phyloP scores from a whole-genome alignment of 2,888 invertebrate genomes.

The Tholera decimalis region DNA sequence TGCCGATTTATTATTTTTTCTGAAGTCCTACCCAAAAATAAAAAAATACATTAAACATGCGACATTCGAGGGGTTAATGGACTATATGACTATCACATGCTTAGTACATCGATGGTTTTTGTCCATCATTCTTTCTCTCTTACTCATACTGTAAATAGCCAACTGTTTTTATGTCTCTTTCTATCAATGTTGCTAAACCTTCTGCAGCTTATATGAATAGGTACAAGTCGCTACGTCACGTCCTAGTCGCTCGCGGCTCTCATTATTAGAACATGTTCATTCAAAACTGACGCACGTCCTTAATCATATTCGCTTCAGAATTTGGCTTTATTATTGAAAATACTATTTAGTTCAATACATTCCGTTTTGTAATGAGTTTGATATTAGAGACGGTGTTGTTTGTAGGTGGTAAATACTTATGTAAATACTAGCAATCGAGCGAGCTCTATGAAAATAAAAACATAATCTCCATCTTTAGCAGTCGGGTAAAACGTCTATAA shows the following conservation, averaged over 20 bases:
- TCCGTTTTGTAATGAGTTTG: slow-evolving; percentile 20
- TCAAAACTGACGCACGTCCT: slow-evolving; percentile 60
- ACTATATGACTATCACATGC: too few relatives aligned
- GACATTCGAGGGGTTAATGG: background rate
- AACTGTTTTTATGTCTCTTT: too few relatives aligned
- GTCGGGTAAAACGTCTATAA: too few relatives aligned
- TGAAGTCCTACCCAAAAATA: too few relatives aligned
- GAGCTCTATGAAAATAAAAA: too few relatives aligned
- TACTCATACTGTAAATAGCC: too few relatives aligned
- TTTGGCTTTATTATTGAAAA: slow-evolving; percentile 32
- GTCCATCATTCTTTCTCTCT: too few relatives aligned
- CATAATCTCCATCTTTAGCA: too few relatives aligned
- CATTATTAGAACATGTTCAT: slow-evolving; percentile 66
- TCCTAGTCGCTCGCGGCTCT: slow-evolving; percentile 41
- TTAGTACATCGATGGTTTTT: too few relatives aligned
- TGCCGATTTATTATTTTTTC: too few relatives aligned
- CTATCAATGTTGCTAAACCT: background rate
- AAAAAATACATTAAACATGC: too few relatives aligned
- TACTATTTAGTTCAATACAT: slow-evolving; percentile 23
- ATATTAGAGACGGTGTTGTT: background rate
- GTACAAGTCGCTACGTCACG: slow-evolving; percentile 40
- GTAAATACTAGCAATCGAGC: background rate
- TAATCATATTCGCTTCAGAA: slow-evolving; percentile 57
- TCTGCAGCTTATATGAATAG: slow-evolving; percentile 5
- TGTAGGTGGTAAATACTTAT: background rate